Evolutionary conservation across 2,888 invertebrate genomes (phyloP), one percentile per base, ranked within the genome.

Genomic region (Melieria omissa): DNA sequence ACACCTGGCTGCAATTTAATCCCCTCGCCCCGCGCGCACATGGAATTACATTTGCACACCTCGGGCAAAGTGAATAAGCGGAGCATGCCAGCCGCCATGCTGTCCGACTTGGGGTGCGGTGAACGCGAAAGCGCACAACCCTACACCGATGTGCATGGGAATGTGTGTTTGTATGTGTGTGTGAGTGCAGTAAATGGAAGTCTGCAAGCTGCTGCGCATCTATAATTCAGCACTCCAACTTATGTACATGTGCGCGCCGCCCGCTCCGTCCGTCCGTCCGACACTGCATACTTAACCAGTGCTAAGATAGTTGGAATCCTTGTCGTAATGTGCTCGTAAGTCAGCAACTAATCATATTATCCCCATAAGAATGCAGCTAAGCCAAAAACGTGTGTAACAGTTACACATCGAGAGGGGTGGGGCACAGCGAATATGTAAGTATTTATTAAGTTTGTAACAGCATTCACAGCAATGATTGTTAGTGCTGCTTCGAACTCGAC

Each of bases 31-130:
- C 52, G 67, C 62, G 52, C 12, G 63, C 61, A 69, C 61, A 62
- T n/a, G 49, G 63, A 70, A 70, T 70, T 57, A 70, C 70, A 65
- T 70, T 70, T 64, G 49, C 52, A 65, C 70, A 70, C 70, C 70
- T 70, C 41, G n/a, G 60, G 70, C 70, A 47, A 70, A 70, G 65
- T 70, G 64, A 70, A 70, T 70, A 61, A 29, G 29, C 29, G 29
- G 29, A 29, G 29, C 29, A 29, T 29, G 29, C 29, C 29, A 29
- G 29, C 29, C 29, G 29, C 29, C 29, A n/a, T 10, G 45, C 52
- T 55, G 65, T 61, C 46, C 55, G 54, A 61, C 16, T 44, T 62
- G 7, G 62, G 14, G 49, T 12, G 49, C 44, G 58, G 49, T 49
- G 52, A 47, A 52, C 65, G 60, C 49, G 16, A 29, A 49, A 4